Evolutionary conservation across 92 coral and sea anemone genomes (phyloP), one percentile per base, ranked within the genome.

Genomic region (Ricordea florida): DNA sequence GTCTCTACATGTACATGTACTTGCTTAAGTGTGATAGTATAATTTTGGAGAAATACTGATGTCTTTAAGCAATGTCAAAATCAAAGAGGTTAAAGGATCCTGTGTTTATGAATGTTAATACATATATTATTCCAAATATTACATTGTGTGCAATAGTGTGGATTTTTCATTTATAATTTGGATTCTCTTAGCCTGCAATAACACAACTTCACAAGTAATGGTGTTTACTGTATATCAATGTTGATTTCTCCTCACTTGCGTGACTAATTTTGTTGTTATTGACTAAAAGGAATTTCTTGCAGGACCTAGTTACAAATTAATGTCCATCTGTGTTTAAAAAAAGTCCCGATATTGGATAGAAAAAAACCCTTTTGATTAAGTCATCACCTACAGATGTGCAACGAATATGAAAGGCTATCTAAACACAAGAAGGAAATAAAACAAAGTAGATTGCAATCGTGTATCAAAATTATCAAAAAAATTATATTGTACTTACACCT

Each of bases 391-490:
- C 7, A 30, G 42, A 57, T 57, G 13, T 33, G 6, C 29, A 57
- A 57, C 32, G 65, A 57, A 57, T 31, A 57, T 23, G 43, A n/a
- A n/a, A n/a, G n/a, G n/a, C n/a, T n/a, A n/a, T n/a, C n/a, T 18
- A 27, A 57, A 15, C 9, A 32, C 9, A 28, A 32, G 3, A 52
- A 28, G 31, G 60, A 52, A 52, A 57, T 34, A 10, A 31, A 32
- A 57, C 65, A 57, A 34, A 31, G 41, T 16, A 45, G 41, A 57
- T 23, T 49, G 29, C 57, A 49, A 16, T 49, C 57, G 57, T 16
- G 14, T 2, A 16, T 32, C 11, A 34, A 36, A 11, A 59, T 28
- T 0, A 16, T 18, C 3, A 47, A 2, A 47, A 28, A 2, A 16
- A 10, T 8, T 21, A 16, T 4, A 5, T 5, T n/a, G n/a, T n/a